phyloP scores from a whole-genome alignment of 2,888 invertebrate species.

The Acanthosepion pharaonis region DNA sequence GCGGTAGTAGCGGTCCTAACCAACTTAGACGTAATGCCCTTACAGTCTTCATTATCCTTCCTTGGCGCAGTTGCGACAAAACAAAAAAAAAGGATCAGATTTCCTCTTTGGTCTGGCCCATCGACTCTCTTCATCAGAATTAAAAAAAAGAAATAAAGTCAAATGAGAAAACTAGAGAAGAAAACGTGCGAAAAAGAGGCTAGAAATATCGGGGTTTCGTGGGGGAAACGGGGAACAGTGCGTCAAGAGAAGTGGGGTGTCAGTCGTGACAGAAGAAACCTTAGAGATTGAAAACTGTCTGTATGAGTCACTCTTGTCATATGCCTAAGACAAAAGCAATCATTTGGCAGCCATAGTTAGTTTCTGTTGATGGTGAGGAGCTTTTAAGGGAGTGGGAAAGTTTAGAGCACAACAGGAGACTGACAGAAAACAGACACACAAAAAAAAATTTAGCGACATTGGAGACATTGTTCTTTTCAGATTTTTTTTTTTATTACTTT shows the following conservation, averaged over 20 bases:
- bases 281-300: background rate
- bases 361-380: background rate
- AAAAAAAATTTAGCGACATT: background rate
- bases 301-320: background rate
- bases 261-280: conserved; percentile 33
- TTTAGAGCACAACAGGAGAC: background rate
- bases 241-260: background rate
- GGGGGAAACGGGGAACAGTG: background rate
- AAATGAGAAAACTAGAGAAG: background rate
- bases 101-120: background rate
- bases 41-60: background rate
- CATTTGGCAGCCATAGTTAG: background rate
- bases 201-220: background rate
- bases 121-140: background rate
- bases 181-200: background rate
- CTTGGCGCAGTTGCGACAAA: background rate
- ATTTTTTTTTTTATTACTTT: background rate
- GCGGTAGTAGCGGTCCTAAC: background rate
- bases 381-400: background rate
- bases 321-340: background rate
- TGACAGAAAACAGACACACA: background rate
- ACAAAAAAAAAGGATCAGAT: background rate
- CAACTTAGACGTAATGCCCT: background rate
- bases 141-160: too few relatives aligned
- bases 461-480: background rate